Evolutionary conservation across 1,140 invertebrate genomes (phyloP).

Genomic region (Eulimnadia texana): DNA sequence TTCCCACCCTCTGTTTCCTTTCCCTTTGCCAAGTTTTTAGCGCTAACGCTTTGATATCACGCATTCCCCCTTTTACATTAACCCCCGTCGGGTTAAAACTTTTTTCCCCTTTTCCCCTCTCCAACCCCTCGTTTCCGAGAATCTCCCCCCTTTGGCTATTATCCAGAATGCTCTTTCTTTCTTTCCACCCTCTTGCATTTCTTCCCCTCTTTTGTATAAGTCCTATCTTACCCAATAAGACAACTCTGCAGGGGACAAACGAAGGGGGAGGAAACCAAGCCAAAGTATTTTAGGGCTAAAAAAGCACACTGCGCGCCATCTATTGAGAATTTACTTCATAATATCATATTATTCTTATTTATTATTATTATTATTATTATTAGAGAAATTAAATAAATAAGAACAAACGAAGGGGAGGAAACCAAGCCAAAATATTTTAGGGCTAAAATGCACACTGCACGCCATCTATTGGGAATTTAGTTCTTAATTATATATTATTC

Average conservation of each 20-base stretch:
- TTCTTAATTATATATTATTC: too few species aligned
- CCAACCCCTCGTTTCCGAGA: background rate
- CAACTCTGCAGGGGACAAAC: too few species aligned
- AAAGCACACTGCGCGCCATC: slow-evolving; percentile 4
- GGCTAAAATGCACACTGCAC: background rate
- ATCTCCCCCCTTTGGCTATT: background rate
- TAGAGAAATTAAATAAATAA: too few species aligned
- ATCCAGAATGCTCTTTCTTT: background rate
- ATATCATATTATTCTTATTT: too few species aligned
- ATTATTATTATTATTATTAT: too few species aligned
- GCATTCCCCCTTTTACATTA: background rate
- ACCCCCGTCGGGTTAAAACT: background rate
- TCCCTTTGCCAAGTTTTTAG: background rate
- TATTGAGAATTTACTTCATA: background rate
- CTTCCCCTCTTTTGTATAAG: too few species aligned
- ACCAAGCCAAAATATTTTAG: too few species aligned
- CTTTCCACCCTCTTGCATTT: too few species aligned
- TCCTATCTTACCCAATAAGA: too few species aligned
- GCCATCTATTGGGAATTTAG: slow-evolving; percentile 8
- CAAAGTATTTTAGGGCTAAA: too few species aligned
- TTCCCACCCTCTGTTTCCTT: too few species aligned
- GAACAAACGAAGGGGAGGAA: too few species aligned
- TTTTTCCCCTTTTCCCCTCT: background rate
- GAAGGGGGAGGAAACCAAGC: background rate
- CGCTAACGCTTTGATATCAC: background rate